Conservation (phyloP, 1,140 invertebrate species). For the Chymomyza costata region DNA sequence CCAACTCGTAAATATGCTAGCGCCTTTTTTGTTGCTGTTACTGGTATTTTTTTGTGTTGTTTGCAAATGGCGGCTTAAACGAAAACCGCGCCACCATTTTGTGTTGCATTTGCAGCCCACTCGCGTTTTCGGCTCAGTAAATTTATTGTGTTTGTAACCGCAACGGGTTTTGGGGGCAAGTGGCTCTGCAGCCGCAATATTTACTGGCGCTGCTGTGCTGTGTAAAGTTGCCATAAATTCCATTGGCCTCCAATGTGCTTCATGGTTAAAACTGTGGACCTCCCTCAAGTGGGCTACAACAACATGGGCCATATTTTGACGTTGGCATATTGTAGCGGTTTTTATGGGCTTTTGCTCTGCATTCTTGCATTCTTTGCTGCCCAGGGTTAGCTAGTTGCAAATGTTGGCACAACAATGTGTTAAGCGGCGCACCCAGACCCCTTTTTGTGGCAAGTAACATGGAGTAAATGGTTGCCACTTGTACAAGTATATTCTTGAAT, state of each 20-base stretch:
- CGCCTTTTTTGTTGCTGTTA: slow-evolving; percentile 7
- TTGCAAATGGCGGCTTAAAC: slow-evolving; percentile 42
- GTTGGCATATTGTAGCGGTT: too few species aligned
- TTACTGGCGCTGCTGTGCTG: slow-evolving; percentile 12
- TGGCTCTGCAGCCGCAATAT: neutral
- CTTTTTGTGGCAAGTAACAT: slow-evolving; percentile 29
- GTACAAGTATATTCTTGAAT: too few species aligned
- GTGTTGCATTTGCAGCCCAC: slow-evolving; percentile 20
- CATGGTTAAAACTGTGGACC: slow-evolving; percentile 53
- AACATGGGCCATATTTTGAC: too few species aligned
- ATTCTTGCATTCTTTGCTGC: slow-evolving; percentile 43
- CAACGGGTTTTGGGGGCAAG: neutral
- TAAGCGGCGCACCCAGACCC: too few species aligned
- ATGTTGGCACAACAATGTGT: neutral
- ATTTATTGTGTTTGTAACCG: slow-evolving; percentile 45
- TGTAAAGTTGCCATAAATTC: slow-evolving; percentile 64
- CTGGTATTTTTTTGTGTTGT: neutral
- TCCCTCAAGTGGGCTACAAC: too few species aligned
- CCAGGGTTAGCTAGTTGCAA: neutral
- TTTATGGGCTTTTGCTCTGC: slow-evolving; percentile 5
- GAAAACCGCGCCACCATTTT: slow-evolving; percentile 23
- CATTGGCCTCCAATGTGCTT: slow-evolving; percentile 34
- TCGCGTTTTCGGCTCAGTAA: slow-evolving; percentile 29
- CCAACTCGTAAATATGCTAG: slow-evolving; percentile 59
- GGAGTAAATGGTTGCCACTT: too few species aligned